Evolutionary conservation across 2,888 invertebrate genomes (phyloP), one percentile per base, ranked within the genome.

Genomic region (Eilema caniola): DNA sequence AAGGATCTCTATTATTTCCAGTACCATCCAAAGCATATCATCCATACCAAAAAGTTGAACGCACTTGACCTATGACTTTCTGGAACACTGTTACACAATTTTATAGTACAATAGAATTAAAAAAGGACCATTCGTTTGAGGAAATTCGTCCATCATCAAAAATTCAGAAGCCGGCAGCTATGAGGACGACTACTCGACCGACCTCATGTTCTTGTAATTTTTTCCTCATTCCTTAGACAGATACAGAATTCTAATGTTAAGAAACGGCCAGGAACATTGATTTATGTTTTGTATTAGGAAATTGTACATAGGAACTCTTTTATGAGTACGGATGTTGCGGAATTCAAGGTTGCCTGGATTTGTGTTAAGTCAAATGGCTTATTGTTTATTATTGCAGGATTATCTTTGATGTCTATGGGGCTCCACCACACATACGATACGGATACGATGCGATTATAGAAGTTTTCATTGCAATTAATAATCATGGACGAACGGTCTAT

Each of bases 171-270:
- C 77, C 76, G 71, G 76, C 81, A 65, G 65, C 66, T 47, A 70
- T 81, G 86, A 89, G 89, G 89, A 83, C 88, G 83, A 81, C 76
- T 77, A 72, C 75, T 70, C 69, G 76, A 70, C 76, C 80, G 80
- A 77, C 86, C 85, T 83, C 78, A 82, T 79, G 70, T 75, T 68
- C 62, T 10, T 67, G n/a, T 67, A 23, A 62, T 41, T 76, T 89
- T 92, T 90, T 93, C 93, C 94, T 93, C 83, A 86, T 90, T 90
- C 90, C 90, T 90, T 78, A 79, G 77, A 85, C 86, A 82, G 66
- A 68, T 62, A 62, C 67, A 72, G 82, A 80, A 83, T 82, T 71
- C 70, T 80, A 82, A 83, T 81, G 62, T 71, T 56, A 24, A 41
- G 24, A 66, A 61, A 72, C 53, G 31, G 74, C 24, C 59, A 60